Evolutionary conservation across 2,113 vertebrate species (phyloP).

Genomic region (Notothenia coriiceps): DNA sequence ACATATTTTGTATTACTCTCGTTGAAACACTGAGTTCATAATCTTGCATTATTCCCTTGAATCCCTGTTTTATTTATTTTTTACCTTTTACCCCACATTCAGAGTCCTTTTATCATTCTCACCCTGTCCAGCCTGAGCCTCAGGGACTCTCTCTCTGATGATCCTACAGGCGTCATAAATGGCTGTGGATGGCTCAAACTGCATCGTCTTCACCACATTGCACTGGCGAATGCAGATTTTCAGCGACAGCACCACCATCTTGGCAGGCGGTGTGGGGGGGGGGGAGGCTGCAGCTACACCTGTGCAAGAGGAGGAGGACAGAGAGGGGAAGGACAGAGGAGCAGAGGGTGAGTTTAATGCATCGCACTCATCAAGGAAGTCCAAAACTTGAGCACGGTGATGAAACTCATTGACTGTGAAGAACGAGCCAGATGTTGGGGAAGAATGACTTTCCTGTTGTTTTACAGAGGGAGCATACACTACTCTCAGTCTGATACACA

Average conservation of each 20-base stretch:
- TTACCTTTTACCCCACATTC: neutral
- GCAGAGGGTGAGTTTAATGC: slow-evolving; percentile 3
- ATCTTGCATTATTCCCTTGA: neutral
- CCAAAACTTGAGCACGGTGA: slow-evolving; percentile 1
- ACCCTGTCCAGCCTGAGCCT: slow-evolving; percentile 97
- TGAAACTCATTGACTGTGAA: slow-evolving; percentile 10
- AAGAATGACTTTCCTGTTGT: neutral
- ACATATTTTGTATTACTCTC: neutral
- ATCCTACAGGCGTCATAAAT: slow-evolving; percentile 96
- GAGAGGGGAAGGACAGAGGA: neutral
- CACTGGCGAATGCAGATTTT: slow-evolving; percentile 98
- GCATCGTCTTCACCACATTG: slow-evolving; percentile 99
- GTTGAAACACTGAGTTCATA: neutral
- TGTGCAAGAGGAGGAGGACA: slow-evolving; percentile 14
- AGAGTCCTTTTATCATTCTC: slow-evolving; percentile 9
- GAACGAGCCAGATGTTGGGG: slow-evolving; percentile 26
- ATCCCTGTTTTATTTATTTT: neutral
- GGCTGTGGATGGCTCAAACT: slow-evolving; percentile 96
- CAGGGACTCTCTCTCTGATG: slow-evolving; percentile 94
- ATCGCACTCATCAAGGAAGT: neutral
- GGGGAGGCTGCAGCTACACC: slow-evolving; percentile 60
- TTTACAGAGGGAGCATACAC: neutral
- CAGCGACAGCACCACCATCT: slow-evolving; percentile 96
- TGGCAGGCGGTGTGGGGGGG: slow-evolving; percentile 52
- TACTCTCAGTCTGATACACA: neutral